Base-by-base conservation (phyloP, 2,113 vertebrate species). In the Spheniscus mendiculus region DNA sequence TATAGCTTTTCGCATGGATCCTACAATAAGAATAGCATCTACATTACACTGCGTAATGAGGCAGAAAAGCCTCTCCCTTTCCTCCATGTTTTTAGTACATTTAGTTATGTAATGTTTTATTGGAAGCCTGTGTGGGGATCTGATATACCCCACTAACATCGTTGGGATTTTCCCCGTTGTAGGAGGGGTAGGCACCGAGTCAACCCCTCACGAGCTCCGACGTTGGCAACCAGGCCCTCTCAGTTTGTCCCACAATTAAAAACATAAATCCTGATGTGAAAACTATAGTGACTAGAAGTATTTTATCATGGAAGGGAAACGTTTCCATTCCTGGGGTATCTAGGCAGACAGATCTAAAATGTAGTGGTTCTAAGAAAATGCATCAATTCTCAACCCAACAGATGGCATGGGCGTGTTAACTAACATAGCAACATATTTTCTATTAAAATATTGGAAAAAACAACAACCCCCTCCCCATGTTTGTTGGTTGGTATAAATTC, bases 381-480 rank as follows among this genome's bases (percentile, higher is more conserved):
- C 90, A 96, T 97, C 67, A 96, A 78, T 97, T 96, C 80, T 94
- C 92, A 97, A 89, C 96, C 97, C 97, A 96, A 97, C 98, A 98
- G 98, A 98, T 98, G 98, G 98, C 92, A 95, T 96, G 98, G 97
- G 97, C 97, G 95, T 98, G 97, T 98, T 98, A 98, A 97, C 97
- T 97, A 98, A 96, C 96, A 97, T 87, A 96, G 97, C 97, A 97
- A 98, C 98, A 98, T 98, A 97, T 98, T 98, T 98, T 97, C 98
- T 96, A 97, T 97, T 98, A 97, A 98, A 98, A 98, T 96, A 97
- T 95, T 96, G 93, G 95, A 73, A 97, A 97, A 98, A 98, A 88
- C 93, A 97, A 61, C 97, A 96, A 91, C 96, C 82, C 93, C 87
- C 96, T 94, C 96, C 96, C 96, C 95, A 81, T 97, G 95, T 95